These are phyloP conservation scores for Cheiracanthium punctorium DNA, from an alignment of 2,888 invertebrate species.

Conservation along the genomic window DNA sequence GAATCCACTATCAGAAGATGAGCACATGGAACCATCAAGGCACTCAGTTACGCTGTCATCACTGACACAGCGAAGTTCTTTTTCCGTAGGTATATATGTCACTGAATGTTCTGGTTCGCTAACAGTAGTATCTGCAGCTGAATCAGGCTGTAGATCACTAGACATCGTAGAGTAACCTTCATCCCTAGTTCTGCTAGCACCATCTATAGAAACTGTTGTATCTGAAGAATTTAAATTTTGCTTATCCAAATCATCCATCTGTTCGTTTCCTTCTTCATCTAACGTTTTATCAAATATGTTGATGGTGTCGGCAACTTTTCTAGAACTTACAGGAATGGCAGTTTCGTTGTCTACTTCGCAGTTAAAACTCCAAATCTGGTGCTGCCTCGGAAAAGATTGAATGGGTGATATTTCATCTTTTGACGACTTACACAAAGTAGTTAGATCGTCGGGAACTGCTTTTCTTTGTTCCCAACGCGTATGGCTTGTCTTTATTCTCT, in stretches of 20 bases:
- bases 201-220: constrained; percentile 37
- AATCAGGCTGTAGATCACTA: constrained; percentile 85
- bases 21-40: constrained; percentile 59
- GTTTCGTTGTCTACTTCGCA: constrained; percentile 38
- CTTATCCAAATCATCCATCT: not conserved
- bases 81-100: constrained; percentile 45
- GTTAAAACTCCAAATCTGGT: constrained; percentile 63
- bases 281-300: constrained; percentile 35
- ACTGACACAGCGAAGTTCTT: constrained; percentile 29
- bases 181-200: constrained; percentile 81
- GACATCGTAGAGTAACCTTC: constrained; percentile 91
- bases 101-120: constrained; percentile 57
- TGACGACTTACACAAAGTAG: constrained; percentile 13
- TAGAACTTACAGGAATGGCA: constrained; percentile 28
- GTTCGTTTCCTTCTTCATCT: constrained; percentile 13
- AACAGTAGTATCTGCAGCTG: constrained; percentile 50
- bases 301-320: constrained; percentile 37
- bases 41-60: constrained; percentile 67
- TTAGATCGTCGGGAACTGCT: constrained; percentile 21
- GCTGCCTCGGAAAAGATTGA: constrained; percentile 35
- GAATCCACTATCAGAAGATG: constrained; percentile 65
- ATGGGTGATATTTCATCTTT: constrained; percentile 24
- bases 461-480: constrained; percentile 40
- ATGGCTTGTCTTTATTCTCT: constrained; percentile 46
- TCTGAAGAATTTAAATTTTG: constrained; percentile 46